Conservation (phyloP, 2,797 vertebrate genomes). For the Syndactyla subalaris region DNA sequence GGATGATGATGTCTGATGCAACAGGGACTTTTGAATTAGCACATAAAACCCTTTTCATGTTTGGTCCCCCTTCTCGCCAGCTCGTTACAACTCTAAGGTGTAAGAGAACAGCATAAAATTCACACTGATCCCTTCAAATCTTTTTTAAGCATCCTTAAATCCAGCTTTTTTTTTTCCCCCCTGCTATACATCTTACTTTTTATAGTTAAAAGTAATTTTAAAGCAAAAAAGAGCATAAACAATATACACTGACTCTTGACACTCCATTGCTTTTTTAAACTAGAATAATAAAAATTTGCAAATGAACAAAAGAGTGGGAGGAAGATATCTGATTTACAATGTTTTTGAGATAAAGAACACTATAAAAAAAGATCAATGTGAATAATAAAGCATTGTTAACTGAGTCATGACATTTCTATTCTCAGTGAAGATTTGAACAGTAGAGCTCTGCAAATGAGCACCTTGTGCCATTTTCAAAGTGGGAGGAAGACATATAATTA, state of each 20-base stretch:
- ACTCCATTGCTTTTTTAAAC: constrained; percentile 77
- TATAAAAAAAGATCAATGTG: constrained; percentile 80
- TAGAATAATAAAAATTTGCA: constrained; percentile 82
- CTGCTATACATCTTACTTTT: constrained; percentile 56
- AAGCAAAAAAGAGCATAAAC: constrained; percentile 73
- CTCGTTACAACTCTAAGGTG: neutral
- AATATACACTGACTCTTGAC: constrained; percentile 79
- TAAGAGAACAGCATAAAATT: neutral
- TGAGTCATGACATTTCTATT: constrained; percentile 84
- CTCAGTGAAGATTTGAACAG: constrained; percentile 76
- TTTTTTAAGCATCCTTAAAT: constrained; percentile 52
- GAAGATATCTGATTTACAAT: constrained; percentile 83
- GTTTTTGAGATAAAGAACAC: constrained; percentile 84
- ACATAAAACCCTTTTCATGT: neutral
- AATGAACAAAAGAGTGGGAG: constrained; percentile 83
- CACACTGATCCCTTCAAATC: neutral
- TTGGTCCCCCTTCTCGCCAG: neutral
- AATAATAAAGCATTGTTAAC: constrained; percentile 84
- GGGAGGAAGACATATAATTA: constrained; percentile 82
- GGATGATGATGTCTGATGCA: neutral
- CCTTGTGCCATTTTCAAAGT: constrained; percentile 79
- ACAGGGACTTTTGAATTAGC: neutral
- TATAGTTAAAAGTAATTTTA: constrained; percentile 73
- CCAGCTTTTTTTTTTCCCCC: neutral
- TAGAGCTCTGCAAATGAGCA: constrained; percentile 78